A percentile compares a stretch with the other conserved stretches of the same genome.
phyloP scores from a whole-genome alignment of 2,113 vertebrate species.

The Tychaedon coryphoeus region DNA sequence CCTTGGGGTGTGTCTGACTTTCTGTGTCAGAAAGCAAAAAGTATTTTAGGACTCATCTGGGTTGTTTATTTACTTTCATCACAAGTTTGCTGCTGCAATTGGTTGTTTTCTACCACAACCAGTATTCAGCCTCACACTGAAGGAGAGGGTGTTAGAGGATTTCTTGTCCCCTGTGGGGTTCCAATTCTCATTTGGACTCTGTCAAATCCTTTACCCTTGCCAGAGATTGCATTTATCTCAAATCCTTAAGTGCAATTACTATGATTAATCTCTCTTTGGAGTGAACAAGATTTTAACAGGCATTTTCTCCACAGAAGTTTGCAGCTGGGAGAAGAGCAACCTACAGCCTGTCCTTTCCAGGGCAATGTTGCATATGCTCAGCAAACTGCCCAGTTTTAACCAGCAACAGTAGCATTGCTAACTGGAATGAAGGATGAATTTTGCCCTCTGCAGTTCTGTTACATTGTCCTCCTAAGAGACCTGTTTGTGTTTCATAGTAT shows the following conservation, averaged over 20 bases:
- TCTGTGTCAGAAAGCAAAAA: background rate
- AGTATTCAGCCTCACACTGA: background rate
- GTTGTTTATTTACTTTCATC: background rate
- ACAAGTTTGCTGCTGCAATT: background rate
- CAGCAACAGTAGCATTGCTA: background rate
- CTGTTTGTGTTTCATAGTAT: background rate
- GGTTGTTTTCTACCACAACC: background rate
- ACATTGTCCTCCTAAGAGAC: background rate
- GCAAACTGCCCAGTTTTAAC: background rate
- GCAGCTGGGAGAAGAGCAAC: background rate
- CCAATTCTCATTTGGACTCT: background rate
- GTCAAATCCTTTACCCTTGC: slow-evolving; percentile 15
- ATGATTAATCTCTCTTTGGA: slow-evolving; percentile 26
- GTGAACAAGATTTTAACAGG: slow-evolving; percentile 24
- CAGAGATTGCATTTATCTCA: slow-evolving; percentile 37
- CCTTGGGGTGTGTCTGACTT: background rate
- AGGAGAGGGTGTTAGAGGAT: background rate
- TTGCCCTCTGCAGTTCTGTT: background rate
- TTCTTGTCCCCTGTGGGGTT: background rate
- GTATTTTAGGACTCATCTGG: background rate
- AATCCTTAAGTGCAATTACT: slow-evolving; percentile 6
- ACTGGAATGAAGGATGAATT: background rate
- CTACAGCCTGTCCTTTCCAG: background rate
- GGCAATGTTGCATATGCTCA: background rate
- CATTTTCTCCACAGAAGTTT: slow-evolving; percentile 10